Evolutionary conservation across 2,797 vertebrate species (phyloP).

Genomic region (Pelobates cultripes): DNA sequence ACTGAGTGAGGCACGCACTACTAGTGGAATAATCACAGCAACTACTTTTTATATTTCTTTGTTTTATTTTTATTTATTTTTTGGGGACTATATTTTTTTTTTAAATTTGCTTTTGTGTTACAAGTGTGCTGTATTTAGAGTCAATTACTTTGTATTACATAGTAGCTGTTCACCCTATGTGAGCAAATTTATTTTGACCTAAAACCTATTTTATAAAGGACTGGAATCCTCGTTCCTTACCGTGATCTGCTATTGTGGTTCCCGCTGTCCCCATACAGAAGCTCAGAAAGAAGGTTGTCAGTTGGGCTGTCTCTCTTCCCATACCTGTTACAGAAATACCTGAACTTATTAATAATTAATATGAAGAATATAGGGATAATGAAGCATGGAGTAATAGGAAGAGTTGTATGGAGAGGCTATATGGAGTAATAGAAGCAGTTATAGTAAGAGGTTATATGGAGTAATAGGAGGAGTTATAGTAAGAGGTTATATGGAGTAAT

Average conservation of each 20-base stretch:
- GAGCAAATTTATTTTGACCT: too few relatives aligned
- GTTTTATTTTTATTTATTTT: too few relatives aligned
- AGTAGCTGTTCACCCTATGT: too few relatives aligned
- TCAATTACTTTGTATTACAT: too few relatives aligned
- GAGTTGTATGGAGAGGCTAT: neutral
- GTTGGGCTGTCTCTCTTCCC: conserved; percentile 81
- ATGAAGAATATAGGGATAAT: neutral
- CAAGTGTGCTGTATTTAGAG: too few relatives aligned
- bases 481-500: neutral
- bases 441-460: neutral
- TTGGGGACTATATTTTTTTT: too few relatives aligned
- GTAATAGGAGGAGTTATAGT: neutral
- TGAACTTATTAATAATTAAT: too few relatives aligned
- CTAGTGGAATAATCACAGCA: too few relatives aligned
- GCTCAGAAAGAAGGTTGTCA: conserved; percentile 71
- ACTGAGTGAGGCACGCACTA: too few relatives aligned
- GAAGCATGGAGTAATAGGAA: neutral
- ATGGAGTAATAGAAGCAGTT: neutral
- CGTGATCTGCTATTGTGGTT: conserved; percentile 74
- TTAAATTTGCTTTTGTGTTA: too few relatives aligned
- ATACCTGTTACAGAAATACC: conserved; percentile 69
- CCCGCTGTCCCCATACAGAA: conserved; percentile 74
- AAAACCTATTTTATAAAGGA: too few relatives aligned
- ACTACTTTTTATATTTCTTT: too few relatives aligned
- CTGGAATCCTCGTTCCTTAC: conserved; percentile 66